Base-by-base conservation (phyloP, 2,797 vertebrate species). In the Erethizon dorsatum region DNA sequence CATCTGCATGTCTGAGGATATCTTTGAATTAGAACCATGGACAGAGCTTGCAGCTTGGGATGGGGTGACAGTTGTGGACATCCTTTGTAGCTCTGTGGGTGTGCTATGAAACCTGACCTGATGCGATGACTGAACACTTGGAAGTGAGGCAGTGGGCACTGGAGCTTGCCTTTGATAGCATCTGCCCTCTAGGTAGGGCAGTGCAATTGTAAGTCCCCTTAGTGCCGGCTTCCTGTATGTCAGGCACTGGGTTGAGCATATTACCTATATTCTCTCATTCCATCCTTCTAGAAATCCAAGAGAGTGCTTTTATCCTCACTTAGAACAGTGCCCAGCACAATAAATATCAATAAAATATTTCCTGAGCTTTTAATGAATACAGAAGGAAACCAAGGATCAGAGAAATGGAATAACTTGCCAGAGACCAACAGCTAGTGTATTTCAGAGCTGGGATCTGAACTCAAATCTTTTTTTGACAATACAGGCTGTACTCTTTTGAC, bases 301-400 rank as follows among this genome's bases (percentile, higher is more conserved):
- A 33, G 14, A 69, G 45, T 56, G 65, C 77, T 77, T 83, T 41
- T 52, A 50, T n/a, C 77, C n/a, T 92, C 5, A 65, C 20, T 45
- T 89, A 73, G 41, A 94, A 73, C 6, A 75, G 10, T 85, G 10
- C 26, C 47, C 33, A 57, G 4, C 24, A 56, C 20, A 52, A 83
- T 77, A 47, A 77, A 31, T 78, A 83, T 33, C 45, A 93, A 41
- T 57, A 79, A 87, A 79, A 26, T 88, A 71, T 69, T 82, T 91
- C 11, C 65, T 95, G 79, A 85, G 14, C n/a, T 94, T 82, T 82
- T 84, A 91, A 52, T 82, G 45, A 24, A 7, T 84, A 59, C 20
- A 79, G 50, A 88, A 95, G 56, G 37, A 71, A 88, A 71, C 18
- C 71, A 41, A 57, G 57, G n/a, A 47, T 14, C 45, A 78, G 45